Evolutionary conservation across 2,888 invertebrate genomes (phyloP).

Genomic region (Acronicta leporina): DNA sequence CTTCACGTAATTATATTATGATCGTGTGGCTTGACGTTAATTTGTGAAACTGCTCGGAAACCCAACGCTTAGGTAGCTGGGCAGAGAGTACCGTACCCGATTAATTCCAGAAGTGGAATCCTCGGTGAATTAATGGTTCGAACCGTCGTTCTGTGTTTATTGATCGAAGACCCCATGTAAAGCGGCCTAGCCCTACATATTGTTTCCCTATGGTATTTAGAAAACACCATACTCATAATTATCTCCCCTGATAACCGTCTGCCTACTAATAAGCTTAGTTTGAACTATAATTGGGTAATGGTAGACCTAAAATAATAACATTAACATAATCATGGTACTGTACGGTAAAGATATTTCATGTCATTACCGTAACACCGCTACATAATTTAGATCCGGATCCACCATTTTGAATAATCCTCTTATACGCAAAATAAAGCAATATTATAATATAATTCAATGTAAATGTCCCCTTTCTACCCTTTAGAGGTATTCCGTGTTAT

Average conservation of each 20-base stretch:
- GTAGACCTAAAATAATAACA: not conserved
- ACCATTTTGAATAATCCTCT: constrained; percentile 37
- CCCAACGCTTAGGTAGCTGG: constrained; percentile 76
- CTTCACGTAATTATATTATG: constrained; percentile 72
- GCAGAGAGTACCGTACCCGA: constrained; percentile 72
- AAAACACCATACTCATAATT: no score
- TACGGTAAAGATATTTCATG: constrained; percentile 15
- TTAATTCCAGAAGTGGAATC: constrained; percentile 83
- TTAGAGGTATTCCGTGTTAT: constrained; percentile 20
- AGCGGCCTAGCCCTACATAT: constrained; percentile 49
- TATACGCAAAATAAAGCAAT: constrained; percentile 22
- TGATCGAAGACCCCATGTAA: constrained; percentile 66
- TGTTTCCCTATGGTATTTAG: constrained; percentile 31
- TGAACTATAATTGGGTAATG: constrained; percentile 24
- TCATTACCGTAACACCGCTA: constrained; percentile 22
- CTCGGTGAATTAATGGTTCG: constrained; percentile 77
- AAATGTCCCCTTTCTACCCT: constrained; percentile 26
- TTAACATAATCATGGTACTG: not conserved
- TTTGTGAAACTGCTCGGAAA: constrained; percentile 84
- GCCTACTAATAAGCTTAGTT: constrained; percentile 2
- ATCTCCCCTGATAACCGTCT: no score
- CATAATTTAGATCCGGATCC: constrained; percentile 23
- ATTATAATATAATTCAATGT: constrained; percentile 38
- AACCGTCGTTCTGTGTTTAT: constrained; percentile 72
- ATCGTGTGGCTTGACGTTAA: constrained; percentile 78